Evolutionary conservation across 2,113 vertebrate genomes (phyloP).

Genomic region (Mirounga angustirostris): DNA sequence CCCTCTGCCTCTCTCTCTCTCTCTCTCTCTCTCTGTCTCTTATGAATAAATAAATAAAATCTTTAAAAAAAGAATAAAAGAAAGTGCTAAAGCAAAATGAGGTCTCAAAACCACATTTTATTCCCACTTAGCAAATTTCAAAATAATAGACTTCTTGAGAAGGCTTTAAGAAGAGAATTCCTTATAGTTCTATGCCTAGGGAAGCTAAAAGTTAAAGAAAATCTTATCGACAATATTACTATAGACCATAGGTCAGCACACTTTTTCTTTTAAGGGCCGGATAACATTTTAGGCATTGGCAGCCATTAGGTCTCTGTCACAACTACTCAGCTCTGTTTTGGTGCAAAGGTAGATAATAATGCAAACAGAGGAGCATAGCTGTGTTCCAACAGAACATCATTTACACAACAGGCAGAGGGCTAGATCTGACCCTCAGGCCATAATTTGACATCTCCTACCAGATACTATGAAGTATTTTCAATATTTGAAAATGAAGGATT

Average conservation of each 20-base stretch:
- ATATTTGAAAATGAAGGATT: constrained; percentile 22
- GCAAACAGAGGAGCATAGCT: not conserved
- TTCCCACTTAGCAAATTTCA: not conserved
- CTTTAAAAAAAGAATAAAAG: not conserved
- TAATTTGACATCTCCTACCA: not conserved
- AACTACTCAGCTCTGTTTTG: not conserved
- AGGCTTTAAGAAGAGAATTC: not conserved
- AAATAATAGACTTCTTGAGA: constrained; percentile 2
- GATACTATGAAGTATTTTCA: not conserved
- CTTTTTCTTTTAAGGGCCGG: not conserved
- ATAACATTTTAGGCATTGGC: not conserved
- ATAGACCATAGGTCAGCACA: not conserved
- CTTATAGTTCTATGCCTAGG: not conserved
- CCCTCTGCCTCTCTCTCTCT: no score
- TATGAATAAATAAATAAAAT: no score
- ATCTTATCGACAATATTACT: not conserved
- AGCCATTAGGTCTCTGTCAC: not conserved
- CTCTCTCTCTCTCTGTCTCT: no score
- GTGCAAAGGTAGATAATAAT: not conserved
- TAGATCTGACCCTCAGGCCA: not conserved
- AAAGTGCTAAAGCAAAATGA: not conserved
- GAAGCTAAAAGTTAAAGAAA: constrained; percentile 22
- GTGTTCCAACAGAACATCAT: not conserved
- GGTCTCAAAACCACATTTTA: not conserved
- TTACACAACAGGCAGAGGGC: not conserved